Evolutionary conservation across 1,140 invertebrate species (phyloP).

Genomic region (Capitella teleta): DNA sequence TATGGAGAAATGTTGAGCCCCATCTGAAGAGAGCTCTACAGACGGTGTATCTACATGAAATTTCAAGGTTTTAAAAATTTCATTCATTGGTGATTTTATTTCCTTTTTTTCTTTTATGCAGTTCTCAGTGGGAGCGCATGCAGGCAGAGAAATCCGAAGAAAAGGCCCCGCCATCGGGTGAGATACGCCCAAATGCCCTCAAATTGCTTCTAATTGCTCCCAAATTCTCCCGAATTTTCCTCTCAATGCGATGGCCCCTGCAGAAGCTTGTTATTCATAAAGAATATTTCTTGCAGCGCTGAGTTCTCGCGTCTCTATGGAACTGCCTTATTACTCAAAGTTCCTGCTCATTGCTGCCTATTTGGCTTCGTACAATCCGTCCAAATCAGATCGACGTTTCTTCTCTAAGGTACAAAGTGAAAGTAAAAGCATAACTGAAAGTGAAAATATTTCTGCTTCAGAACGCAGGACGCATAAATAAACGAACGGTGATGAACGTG

Average conservation of each 20-base stretch:
- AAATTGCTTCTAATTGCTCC: too few relatives aligned
- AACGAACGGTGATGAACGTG: not conserved
- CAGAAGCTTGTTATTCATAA: too few relatives aligned
- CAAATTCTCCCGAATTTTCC: too few relatives aligned
- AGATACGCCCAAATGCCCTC: too few relatives aligned
- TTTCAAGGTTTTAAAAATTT: constrained; percentile 27
- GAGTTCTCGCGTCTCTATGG: constrained; percentile 43
- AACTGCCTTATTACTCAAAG: constrained; percentile 79
- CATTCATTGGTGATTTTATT: not conserved
- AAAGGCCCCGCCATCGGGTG: too few relatives aligned
- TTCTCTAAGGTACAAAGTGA: constrained; percentile 29
- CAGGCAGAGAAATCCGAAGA: constrained; percentile 17
- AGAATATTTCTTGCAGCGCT: too few relatives aligned
- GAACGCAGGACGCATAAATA: not conserved
- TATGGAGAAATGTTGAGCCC: constrained; percentile 68
- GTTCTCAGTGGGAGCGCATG: constrained; percentile 27
- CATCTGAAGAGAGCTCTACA: constrained; percentile 61
- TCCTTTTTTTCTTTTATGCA: constrained; percentile 11
- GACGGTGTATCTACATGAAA: constrained; percentile 63
- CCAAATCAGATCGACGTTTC: constrained; percentile 65
- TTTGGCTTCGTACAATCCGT: constrained; percentile 78
- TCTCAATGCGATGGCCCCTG: too few relatives aligned
- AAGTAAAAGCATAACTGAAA: not conserved
- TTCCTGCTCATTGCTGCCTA: constrained; percentile 78
- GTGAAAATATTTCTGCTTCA: not conserved